Base-by-base conservation (phyloP, 2,888 invertebrate genomes). In the Myathropa florea region DNA sequence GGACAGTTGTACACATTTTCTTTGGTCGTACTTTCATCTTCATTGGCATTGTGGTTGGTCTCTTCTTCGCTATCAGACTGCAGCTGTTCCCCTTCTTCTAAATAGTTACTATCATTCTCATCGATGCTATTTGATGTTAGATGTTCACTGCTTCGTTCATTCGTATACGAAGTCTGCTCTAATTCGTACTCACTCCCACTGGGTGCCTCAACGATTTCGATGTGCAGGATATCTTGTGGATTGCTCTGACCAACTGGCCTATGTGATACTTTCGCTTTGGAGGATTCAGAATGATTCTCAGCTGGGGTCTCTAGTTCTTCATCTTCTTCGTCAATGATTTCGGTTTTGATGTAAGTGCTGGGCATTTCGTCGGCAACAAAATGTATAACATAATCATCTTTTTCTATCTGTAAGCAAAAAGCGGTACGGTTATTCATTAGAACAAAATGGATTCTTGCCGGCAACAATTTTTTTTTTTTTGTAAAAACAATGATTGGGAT, bases 141-240 rank as follows among this genome's bases (percentile, higher is more conserved):
- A n/a, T 33, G 53, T 28, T 73, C 65, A 7, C 55, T 55, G 21
- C 12, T 36, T 28, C 33, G 65, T 53, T 73, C 80, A n/a, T 55
- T 75, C 1, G 59, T 36, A 36, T 39, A 6, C 2, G 60, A 14
- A 0, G 23, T 26, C 14, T 73, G 61, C 33, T 73, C 76, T 0
- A 59, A 2, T 12, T 73, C 82, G 12, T 70, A 78, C 0, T 86
- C 78, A 6, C 46, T 76, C 4, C 28, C 78, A 23, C 70, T 73
- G 0, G 73, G 18, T 4, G 39, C 67, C 53, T 87, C 87, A 0
- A 87, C 36, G 33, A 87, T 80, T 87, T 87, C 87, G 26, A 87
- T 87, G 36, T 87, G 87, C 9, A 87, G 57, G 12, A 83, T 75
- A 30, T 86, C 83, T 46, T 79, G 53, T 1, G 60, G 21, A 33